These are phyloP conservation scores for Trichechus manatus DNA, from an alignment of 2,113 vertebrate genomes.

Conservation along the genomic window DNA sequence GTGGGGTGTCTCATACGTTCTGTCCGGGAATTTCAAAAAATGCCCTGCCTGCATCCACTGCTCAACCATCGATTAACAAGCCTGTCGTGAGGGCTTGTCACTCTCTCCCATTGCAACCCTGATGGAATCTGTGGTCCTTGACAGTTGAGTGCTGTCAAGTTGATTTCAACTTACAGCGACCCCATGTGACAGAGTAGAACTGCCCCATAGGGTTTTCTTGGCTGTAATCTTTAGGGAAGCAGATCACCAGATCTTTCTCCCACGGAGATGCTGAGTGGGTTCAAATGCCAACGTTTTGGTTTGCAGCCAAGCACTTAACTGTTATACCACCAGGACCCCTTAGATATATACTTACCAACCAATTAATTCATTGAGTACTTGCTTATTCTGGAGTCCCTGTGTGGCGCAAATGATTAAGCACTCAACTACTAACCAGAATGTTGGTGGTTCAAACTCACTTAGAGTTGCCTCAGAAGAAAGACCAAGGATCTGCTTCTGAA, in stretches of 20 bases:
- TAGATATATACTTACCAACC: not conserved
- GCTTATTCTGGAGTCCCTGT: not conserved
- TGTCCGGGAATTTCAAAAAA: fast-evolving
- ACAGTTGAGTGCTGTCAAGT: not conserved
- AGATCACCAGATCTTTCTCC: not conserved
- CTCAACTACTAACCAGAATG: too few relatives aligned
- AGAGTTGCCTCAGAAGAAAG: not conserved
- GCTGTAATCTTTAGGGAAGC: not conserved
- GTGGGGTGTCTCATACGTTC: fast-evolving
- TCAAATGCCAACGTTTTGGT: not conserved
- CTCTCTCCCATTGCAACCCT: not conserved
- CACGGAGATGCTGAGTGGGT: not conserved
- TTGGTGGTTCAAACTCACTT: not conserved
- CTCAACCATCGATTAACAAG: fast-evolving
- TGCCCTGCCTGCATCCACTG: not conserved
- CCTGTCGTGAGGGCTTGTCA: fast-evolving
- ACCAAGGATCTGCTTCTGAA: too few relatives aligned
- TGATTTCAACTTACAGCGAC: not conserved
- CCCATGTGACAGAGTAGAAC: not conserved
- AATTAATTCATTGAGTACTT: not conserved
- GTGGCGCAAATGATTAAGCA: not conserved
- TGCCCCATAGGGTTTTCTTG: not conserved
- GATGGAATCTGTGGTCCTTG: not conserved
- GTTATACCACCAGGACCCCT: not conserved
- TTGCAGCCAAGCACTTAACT: not conserved